Base-by-base conservation (phyloP, 2,797 vertebrate genomes). In the Sebastes matsubarae region DNA sequence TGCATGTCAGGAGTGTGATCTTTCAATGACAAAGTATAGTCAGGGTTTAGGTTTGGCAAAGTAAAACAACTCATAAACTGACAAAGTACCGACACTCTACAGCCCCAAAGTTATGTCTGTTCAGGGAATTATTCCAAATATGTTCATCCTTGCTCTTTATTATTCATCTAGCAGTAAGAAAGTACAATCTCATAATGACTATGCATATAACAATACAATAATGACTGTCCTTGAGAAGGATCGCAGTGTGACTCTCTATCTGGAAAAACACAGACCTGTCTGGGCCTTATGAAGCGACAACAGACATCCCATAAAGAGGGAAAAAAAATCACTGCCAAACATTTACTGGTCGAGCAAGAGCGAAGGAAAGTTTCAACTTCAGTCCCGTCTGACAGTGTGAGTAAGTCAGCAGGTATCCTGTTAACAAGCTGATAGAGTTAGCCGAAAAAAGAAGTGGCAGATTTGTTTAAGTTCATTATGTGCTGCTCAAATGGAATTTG, bases 401-500 rank as follows among this genome's bases (percentile, higher is more conserved):
- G 59, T 34, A 57, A 55, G 25, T 78, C 72, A 60, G 78, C 59
- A 86, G 66, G 69, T n/a, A 68, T 67, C 50, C 58, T 63, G 46
- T 42, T 83, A 85, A 87, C 34, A 80, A 77, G 67, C 55, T 80
- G 71, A 89, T 63, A 55, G 42, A 72, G 64, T 88, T 80, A 81
- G 32, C 57, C 16, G 1, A 69, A 85, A 83, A 82, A 84, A 84
- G 66, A 82, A 61, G 64, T 34, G 50, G n/a, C 58, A 63, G 52
- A 87, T 77, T 52, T 34, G 46, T 81, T 87, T 55, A 80, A 82
- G 32, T 75, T 77, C 61, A 85, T 82, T 80, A 80, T 29, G 64
- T 61, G 60, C 42, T 69, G 65, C 36, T 83, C 50, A 84, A 84
- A 79, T 76, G 1, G 79, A 69, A 84, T 79, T 32, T 57, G 36